phyloP scores from a whole-genome alignment of 2,888 invertebrate genomes.

The Sepiola atlantica region DNA sequence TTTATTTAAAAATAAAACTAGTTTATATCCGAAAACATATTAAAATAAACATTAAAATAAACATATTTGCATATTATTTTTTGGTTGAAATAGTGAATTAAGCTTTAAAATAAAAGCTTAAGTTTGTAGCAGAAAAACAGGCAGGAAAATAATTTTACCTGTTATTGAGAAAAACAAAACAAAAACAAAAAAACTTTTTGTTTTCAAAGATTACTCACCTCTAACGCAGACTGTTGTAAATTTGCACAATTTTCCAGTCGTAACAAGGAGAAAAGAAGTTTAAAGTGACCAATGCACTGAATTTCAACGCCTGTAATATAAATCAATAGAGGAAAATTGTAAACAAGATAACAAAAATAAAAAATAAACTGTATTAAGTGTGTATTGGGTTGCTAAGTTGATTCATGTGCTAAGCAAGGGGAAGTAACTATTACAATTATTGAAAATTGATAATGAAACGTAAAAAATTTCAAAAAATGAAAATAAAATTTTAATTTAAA shows the following conservation, averaged over 20 bases:
- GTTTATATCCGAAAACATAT: too few species aligned
- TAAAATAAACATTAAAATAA: too few species aligned
- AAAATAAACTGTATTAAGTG: too few species aligned
- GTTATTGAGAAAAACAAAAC: background rate
- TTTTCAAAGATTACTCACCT: conserved; percentile 75
- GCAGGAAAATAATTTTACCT: background rate
- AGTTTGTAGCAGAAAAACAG: background rate
- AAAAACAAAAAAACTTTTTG: background rate
- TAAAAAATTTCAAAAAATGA: background rate
- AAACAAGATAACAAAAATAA: background rate
- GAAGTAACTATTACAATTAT: too few species aligned
- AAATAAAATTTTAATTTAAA: background rate
- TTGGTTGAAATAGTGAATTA: too few species aligned
- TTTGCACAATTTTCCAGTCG: conserved; percentile 79
- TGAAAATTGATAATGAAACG: too few species aligned
- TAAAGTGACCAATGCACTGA: conserved; percentile 97
- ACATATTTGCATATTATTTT: too few species aligned
- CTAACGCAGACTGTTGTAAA: conserved; percentile 85
- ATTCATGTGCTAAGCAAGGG: too few species aligned
- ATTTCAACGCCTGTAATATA: conserved; percentile 84
- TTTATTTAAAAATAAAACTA: too few species aligned
- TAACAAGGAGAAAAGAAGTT: conserved; percentile 88
- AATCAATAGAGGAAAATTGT: background rate
- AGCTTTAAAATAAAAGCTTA: too few species aligned
- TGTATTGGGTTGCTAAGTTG: too few species aligned